A percentile compares a stretch with the other conserved stretches of the same genome.
These are phyloP conservation scores for Liasis olivaceus DNA, from an alignment of 2,797 vertebrate species.

Conservation along the genomic window DNA sequence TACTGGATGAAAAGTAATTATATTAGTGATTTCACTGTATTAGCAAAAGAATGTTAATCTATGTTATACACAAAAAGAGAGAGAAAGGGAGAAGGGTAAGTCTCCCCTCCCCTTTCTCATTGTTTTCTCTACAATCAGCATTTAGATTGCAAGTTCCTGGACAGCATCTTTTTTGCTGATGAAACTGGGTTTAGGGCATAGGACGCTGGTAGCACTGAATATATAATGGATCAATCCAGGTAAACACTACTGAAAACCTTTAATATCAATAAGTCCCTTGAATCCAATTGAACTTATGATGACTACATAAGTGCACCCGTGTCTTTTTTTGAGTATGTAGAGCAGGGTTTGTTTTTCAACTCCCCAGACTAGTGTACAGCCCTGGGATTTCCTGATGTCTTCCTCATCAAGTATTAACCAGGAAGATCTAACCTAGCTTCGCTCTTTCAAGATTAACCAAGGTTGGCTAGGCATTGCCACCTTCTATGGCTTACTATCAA, in stretches of 20 bases:
- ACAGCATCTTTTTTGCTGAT: neutral
- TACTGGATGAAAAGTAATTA: conserved; percentile 58
- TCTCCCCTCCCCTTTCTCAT: neutral
- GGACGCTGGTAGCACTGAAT: neutral
- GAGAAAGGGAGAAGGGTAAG: neutral
- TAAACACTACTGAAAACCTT: too few relatives aligned
- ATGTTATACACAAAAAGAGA: neutral
- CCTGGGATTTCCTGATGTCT: neutral
- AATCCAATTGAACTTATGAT: neutral
- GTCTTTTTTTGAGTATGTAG: neutral
- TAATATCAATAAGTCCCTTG: neutral
- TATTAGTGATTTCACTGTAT: conserved; percentile 49
- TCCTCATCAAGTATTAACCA: neutral
- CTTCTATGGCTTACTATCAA: neutral
- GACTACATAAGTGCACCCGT: neutral
- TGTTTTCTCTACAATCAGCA: neutral
- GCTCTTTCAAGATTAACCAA: neutral
- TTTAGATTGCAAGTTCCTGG: neutral
- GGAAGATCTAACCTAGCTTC: neutral
- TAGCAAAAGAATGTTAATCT: conserved; percentile 56
- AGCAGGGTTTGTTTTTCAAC: neutral
- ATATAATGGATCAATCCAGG: neutral
- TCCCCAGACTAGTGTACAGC: neutral
- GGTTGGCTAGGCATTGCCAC: neutral
- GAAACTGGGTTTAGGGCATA: neutral